phyloP scores from a whole-genome alignment of 1,140 invertebrate species.

The Camponotus vicinus region DNA sequence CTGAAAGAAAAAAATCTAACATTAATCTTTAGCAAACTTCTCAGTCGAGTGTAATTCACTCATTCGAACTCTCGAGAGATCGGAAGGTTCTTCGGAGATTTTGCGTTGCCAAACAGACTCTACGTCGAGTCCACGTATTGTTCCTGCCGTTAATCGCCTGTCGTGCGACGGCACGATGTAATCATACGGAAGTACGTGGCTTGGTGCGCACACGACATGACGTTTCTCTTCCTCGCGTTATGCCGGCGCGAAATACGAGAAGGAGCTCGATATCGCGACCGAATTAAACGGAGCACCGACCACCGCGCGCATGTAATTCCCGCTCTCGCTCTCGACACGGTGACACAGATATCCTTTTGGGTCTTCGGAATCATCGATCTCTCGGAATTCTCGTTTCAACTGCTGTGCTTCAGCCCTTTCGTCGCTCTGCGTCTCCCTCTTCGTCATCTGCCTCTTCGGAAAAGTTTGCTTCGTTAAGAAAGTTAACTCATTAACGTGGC shows the following conservation, averaged over 20 bases:
- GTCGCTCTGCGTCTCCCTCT: neutral
- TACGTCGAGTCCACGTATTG: neutral
- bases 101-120: neutral
- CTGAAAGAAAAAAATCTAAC: too few relatives aligned
- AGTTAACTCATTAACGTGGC: neutral
- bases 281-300: constrained; percentile 24
- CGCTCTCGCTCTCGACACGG: constrained; percentile 28
- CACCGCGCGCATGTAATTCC: constrained; percentile 33
- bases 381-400: neutral
- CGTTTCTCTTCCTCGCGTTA: neutral
- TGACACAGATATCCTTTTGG: constrained; percentile 49
- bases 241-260: constrained; percentile 46
- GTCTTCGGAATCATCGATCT: constrained; percentile 41
- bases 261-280: constrained; percentile 21
- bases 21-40: neutral
- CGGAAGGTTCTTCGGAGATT: neutral
- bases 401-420: neutral
- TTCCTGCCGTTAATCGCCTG: constrained; percentile 10
- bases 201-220: neutral
- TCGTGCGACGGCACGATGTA: neutral
- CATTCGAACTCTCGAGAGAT: neutral
- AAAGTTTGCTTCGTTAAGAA: neutral
- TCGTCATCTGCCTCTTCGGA: too few relatives aligned
- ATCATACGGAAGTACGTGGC: constrained; percentile 50
- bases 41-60: neutral